phyloP scores from a whole-genome alignment of 2,113 vertebrate genomes.

The Seriola quinqueradiata region DNA sequence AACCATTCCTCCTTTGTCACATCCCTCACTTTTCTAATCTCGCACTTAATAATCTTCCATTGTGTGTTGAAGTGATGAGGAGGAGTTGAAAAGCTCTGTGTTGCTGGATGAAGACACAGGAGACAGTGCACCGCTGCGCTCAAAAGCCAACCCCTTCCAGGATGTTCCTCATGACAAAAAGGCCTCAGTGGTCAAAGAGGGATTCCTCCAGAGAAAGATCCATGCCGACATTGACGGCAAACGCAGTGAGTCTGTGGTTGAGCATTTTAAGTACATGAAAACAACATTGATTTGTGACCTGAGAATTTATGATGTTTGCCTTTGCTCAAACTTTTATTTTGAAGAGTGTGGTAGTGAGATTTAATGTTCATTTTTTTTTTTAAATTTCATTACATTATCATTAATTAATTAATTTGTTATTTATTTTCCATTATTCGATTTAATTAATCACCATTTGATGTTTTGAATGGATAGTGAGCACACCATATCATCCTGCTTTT shows the following conservation, averaged over 20 bases:
- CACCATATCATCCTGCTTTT: too few relatives aligned
- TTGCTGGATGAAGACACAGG: constrained; percentile 65
- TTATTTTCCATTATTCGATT: too few relatives aligned
- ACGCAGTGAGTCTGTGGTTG: constrained; percentile 86
- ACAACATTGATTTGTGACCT: too few relatives aligned
- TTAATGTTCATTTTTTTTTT: too few relatives aligned
- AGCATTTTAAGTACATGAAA: too few relatives aligned
- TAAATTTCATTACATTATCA: too few relatives aligned
- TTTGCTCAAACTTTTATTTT: too few relatives aligned
- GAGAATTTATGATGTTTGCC: background rate
- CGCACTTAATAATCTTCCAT: background rate
- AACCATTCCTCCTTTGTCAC: background rate
- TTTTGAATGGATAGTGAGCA: too few relatives aligned
- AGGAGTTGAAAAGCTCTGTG: constrained; percentile 77
- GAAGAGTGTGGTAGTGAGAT: too few relatives aligned
- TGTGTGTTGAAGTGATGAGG: constrained; percentile 83
- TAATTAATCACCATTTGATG: too few relatives aligned
- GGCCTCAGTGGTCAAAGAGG: constrained; percentile 86
- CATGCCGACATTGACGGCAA: constrained; percentile 92
- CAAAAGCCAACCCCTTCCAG: constrained; percentile 87
- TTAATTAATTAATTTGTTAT: too few relatives aligned
- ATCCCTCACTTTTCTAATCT: background rate
- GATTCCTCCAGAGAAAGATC: constrained; percentile 89
- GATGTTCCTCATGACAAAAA: constrained; percentile 85
- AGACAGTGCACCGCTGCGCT: constrained; percentile 69